Evolutionary conservation across 1,140 invertebrate genomes (phyloP), one percentile per base, ranked within the genome.

Genomic region (Saxidomus purpurata): DNA sequence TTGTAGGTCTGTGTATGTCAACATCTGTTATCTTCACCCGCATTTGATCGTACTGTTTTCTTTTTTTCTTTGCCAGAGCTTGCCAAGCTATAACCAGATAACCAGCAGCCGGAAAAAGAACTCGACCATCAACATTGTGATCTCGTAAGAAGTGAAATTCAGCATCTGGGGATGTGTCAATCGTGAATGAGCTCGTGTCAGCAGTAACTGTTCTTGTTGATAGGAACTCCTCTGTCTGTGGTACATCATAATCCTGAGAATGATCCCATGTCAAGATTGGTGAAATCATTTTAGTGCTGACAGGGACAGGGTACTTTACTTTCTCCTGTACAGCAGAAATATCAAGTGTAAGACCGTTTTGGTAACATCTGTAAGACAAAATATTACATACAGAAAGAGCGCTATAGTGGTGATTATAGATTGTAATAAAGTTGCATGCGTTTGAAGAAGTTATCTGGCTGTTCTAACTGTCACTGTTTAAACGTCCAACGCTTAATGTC

Each of bases 61-160:
- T 97, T 77, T 97, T 96, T 69, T 98, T 95, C 95, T 98, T 98
- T 1, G 98, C 98, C 86, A 99, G 97, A 0, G 98, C 98, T 95
- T 97, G 98, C 99, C 99, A 99, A 0, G 98, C 98, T 0, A 99
- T 95, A 0, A 98, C 97, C 95, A 99, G 96, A 94, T 99, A 99
- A 15, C 98, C 99, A 63, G 99, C 99, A 67, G 98, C 99, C 19
- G 99, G 99, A 96, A 98, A 99, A 0, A 99, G 96, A 36, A 99
- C 96, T 93, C 98, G 97, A 9, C 98, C 99, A 96, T 99, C 98
- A 93, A 99, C 99, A 19, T 97, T 97, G 94, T 99, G 99, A 28
- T 98, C 99, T 31, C 97, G 94, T 36, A 96, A 95, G 74, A 97
- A 99, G 55, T 97, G 96, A 94, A 99, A 97, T 67, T 93, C 90